These are phyloP conservation scores for Myoxocephalus aenaeus DNA, from an alignment of 2,797 vertebrate species.

Conservation along the genomic window DNA sequence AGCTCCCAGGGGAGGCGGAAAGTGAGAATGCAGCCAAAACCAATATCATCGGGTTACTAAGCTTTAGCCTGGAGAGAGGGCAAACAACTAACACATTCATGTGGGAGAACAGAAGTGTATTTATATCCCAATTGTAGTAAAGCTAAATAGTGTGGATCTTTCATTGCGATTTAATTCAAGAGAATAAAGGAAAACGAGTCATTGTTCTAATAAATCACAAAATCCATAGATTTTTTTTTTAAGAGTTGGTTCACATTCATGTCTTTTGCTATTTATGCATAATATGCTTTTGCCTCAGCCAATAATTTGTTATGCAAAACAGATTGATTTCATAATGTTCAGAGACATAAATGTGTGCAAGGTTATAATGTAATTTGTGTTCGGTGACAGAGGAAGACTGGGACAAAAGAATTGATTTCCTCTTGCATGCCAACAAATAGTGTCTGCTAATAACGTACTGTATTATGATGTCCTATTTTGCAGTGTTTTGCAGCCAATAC, in stretches of 20 bases:
- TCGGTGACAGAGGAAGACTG: conserved; percentile 12
- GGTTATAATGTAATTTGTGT: conserved; percentile 31
- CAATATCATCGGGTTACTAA: conserved; percentile 69
- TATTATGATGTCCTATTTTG: background rate
- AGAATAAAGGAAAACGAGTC: background rate
- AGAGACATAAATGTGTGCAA: conserved; percentile 22
- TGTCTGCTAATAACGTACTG: conserved; percentile 15
- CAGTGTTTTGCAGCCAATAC: conserved; percentile 11
- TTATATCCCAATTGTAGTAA: conserved; percentile 54
- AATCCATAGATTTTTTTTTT: background rate
- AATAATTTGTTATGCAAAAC: conserved; percentile 25
- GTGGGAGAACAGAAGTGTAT: conserved; percentile 54
- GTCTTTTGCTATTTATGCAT: conserved; percentile 3
- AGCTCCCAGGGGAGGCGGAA: conserved; percentile 53
- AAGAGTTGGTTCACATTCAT: background rate
- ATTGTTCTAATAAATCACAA: background rate
- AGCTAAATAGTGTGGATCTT: conserved; percentile 44
- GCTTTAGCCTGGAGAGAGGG: conserved; percentile 61
- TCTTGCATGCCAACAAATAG: conserved; percentile 42
- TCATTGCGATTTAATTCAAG: conserved; percentile 31
- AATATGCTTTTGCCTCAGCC: conserved; percentile 1
- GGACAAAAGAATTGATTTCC: conserved; percentile 34
- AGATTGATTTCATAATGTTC: conserved; percentile 25
- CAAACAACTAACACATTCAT: conserved; percentile 70
- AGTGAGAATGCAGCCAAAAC: conserved; percentile 68